Evolutionary conservation across 2,113 vertebrate species (phyloP), one percentile per base, ranked within the genome.

Genomic region (Phalacrocorax pelagicus): DNA sequence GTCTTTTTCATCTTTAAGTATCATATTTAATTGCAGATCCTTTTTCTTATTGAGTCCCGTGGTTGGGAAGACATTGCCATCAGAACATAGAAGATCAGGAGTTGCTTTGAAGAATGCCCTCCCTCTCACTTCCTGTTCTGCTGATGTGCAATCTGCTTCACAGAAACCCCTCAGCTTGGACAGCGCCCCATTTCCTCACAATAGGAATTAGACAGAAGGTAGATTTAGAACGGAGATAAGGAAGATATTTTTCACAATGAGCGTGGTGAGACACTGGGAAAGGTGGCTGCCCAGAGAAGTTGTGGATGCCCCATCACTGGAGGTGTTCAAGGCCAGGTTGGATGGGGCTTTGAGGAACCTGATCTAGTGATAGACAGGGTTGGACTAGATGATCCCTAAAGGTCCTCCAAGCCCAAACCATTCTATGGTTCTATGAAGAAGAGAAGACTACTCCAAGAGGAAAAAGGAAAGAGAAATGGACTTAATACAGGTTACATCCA

Each of bases 291-390:
- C n/a, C n/a, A 82, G 62, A 30, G 27, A 74, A 23, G 17, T 0
- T 54, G 30, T 58, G 57, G 51, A 21, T 18, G 14, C 6, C 8
- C 5, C 26, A 61, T 19, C 10, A 4, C 4, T 80, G 20, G 36
- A 29, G 40, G 11, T 18, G 8, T 61, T 52, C 61, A 66, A 74
- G 20, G 27, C 6, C 42, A 71, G 22, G 57, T 0, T 40, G 16
- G 30, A 79, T 0, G 1, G 10, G 8, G 23, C 19, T 42, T 79
- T 27, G 66, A 74, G 36, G 2, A 44, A 57, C 15, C 11, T 17
- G 5, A 1, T 49, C 17, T 40, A 49, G 23, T 36, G n/a, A 11
- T 38, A 61, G 59, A 26, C 6, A 17, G n/a, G 23, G 19, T 1
- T 66, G 36, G 29, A 78, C 18, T 6, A 58, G 27, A 26, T 23